Evolutionary conservation across 2,113 vertebrate species (phyloP).

Genomic region (Lutjanus erythropterus): DNA sequence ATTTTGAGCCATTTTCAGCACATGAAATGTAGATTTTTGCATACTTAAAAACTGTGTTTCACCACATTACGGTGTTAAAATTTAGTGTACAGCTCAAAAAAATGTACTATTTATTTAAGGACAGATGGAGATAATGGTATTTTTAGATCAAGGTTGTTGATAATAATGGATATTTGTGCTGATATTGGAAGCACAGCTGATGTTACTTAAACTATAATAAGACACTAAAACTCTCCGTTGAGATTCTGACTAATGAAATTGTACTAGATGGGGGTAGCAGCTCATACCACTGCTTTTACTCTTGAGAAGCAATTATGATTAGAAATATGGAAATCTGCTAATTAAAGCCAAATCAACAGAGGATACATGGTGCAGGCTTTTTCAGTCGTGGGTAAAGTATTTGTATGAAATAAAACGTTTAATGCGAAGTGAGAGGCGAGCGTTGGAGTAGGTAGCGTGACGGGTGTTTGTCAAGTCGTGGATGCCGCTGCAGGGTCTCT

Average conservation of each 20-base stretch:
- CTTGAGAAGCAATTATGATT: constrained; percentile 60
- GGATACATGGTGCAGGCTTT: constrained; percentile 34
- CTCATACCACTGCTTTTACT: constrained; percentile 5
- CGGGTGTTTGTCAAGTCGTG: constrained; percentile 57
- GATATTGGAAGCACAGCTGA: constrained; percentile 10
- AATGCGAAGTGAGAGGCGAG: constrained; percentile 52
- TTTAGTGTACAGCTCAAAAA: too few species aligned
- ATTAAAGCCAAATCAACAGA: constrained; percentile 66
- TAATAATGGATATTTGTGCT: constrained; percentile 14
- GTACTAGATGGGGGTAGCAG: constrained; percentile 6
- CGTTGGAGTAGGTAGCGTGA: constrained; percentile 51
- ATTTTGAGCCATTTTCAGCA: too few species aligned
- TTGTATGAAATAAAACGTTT: constrained; percentile 54
- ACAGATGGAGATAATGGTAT: background rate
- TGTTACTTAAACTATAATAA: constrained; percentile 23
- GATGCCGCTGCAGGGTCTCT: constrained; percentile 45
- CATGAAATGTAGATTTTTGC: too few species aligned
- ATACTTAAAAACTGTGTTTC: too few species aligned
- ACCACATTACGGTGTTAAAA: too few species aligned
- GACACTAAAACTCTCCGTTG: constrained; percentile 18
- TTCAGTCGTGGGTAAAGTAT: constrained; percentile 37
- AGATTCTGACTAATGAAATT: constrained; percentile 42
- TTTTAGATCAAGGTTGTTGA: constrained; percentile 28
- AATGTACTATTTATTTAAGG: background rate
- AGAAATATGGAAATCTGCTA: constrained; percentile 64